Base-by-base conservation (phyloP, 2,113 vertebrate species). In the Oplegnathus fasciatus region DNA sequence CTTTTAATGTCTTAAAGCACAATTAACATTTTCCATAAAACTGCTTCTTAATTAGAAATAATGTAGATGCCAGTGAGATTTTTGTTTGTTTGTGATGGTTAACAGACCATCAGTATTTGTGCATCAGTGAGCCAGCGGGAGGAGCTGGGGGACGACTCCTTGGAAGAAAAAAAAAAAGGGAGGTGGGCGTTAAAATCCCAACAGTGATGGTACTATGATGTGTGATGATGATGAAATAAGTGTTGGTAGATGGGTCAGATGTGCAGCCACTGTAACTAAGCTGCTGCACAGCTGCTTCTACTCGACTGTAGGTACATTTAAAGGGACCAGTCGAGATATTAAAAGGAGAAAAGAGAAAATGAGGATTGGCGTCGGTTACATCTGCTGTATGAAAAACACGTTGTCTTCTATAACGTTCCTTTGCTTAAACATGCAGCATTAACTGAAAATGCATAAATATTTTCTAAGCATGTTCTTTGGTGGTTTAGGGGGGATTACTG, bases 241-340 rank as follows among this genome's bases (percentile, higher is more conserved):
- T 55, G 24, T 60, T 50, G 14, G 9, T 20, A 32, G 14, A 15
- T 32, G 26, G 13, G 66, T 82, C 14, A 61, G 6, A 13, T 34
- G 28, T 64, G 58, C 46, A 65, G 13, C 58, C 1, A 26, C 24
- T 74, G 24, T 74, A 10, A 20, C 15, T 3, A 46, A 20, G 1
- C 20, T 50, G 58, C 22, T 15, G 14, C 30, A 20, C 42, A 46
- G 40, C 13, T 26, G 50, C 42, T 24, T 42, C 18, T 42, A 15
- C 11, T 24, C 6, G 11, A 3, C 22, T 2, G n/a, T 69, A 22
- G 28, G 14, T 11, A 0, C 1, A 58, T 37, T 48, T 61, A 83
- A 79, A 81, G 74, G 76, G 77, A 86, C 48, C 71, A 57, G 48
- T 57, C 13, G 32, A 37, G 42, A 46, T 62, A 46, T 42, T 71